Base-by-base conservation (phyloP, 2,113 vertebrate species). In the Tapirus terrestris region DNA sequence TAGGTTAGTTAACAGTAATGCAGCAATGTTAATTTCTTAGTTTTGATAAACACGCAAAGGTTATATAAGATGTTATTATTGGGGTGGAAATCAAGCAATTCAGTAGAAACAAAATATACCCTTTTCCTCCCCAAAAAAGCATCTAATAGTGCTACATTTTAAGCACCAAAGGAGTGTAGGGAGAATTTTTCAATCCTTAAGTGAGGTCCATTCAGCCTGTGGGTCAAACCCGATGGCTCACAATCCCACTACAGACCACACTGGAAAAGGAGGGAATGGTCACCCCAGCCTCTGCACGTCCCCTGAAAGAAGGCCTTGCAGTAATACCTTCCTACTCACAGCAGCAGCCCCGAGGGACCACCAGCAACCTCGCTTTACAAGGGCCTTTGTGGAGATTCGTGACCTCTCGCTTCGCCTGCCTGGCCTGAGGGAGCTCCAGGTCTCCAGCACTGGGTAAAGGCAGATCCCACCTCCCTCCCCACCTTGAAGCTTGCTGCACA, bases 401-500 rank as follows among this genome's bases (percentile, higher is more conserved):
- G 31, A 8, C 65, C 90, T 23, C 39, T 36, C 0, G 1, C 12
- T 25, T 13, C 60, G 0, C 25, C 11, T 1, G 21, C 81, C 61
- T 16, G 8, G 43, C 25, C 75, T 1, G 0, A 70, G 65, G 25
- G 68, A 29, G n/a, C 31, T 73, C 36, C 20, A 20, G 36, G 39
- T 67, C n/a, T 45, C 75, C 13, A 8, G 33, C 31, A 14, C 68
- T 17, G 6, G 4, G 70, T 17, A 17, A 43, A 31, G 43, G 58
- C 25, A 33, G 63, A 68, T 1, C 81, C 80, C 27, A 39, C 23
- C 43, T 20, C n/a, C 58, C 31, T 43, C 11, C 13, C 45, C n/a
- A 11, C 39, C 17, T 2, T 7, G 39, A 10, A 29, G 29, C 63
- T 33, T 18, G 67, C 45, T 31, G 39, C 3, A 1, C 48, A 0